Conservation (phyloP, 1,140 invertebrate genomes). For the Panagrolaimus sp. region DNA sequence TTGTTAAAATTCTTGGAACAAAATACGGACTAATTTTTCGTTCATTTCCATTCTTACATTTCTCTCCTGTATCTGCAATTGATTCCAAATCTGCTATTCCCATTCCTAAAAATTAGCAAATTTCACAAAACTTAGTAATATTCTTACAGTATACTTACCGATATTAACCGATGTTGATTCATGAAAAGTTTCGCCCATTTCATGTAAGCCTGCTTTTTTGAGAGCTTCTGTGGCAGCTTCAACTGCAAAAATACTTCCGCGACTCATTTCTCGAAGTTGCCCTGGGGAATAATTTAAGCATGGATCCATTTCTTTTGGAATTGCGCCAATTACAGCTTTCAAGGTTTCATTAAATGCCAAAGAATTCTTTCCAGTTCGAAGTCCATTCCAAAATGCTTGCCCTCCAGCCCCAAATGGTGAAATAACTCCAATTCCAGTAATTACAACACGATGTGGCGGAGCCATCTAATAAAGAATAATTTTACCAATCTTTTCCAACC, state of each 20-base stretch:
- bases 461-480: too few species aligned
- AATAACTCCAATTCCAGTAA: constrained; percentile 85
- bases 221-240: constrained; percentile 75
- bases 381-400: constrained; percentile 45
- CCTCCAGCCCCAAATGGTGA: constrained; percentile 75
- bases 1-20: constrained; percentile 80
- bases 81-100: constrained; percentile 90
- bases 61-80: constrained; percentile 73
- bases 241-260: constrained; percentile 74
- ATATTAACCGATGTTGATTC: constrained; percentile 77
- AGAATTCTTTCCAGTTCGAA: constrained; percentile 21
- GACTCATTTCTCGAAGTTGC: constrained; percentile 75
- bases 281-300: constrained; percentile 66
- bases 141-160: constrained; percentile 70
- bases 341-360: constrained; percentile 29
- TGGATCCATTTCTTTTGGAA: constrained; percentile 67
- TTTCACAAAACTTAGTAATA: constrained; percentile 70
- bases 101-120: constrained; percentile 83
- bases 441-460: constrained; percentile 70
- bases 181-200: constrained; percentile 63
- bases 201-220: constrained; percentile 65
- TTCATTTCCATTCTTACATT: constrained; percentile 70
- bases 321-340: constrained; percentile 63
- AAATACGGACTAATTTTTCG: constrained; percentile 84
- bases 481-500: too few species aligned